Evolutionary conservation across 2,797 vertebrate genomes (phyloP).

Genomic region (Tapera naevia): DNA sequence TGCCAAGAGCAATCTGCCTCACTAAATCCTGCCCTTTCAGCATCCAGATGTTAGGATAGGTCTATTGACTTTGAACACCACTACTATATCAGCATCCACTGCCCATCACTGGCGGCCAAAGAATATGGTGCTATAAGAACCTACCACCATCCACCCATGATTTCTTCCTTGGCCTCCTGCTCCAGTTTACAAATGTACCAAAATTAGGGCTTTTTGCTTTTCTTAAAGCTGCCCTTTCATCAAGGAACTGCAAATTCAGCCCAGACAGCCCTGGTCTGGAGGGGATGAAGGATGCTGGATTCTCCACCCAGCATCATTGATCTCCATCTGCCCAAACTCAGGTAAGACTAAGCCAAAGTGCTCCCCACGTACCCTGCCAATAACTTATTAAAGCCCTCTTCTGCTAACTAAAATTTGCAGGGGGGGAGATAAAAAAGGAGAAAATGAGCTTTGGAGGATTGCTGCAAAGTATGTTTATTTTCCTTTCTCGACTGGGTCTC

Average conservation of each 20-base stretch:
- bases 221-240: neutral
- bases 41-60: neutral
- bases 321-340: neutral
- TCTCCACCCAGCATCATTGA: neutral
- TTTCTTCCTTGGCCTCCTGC: neutral
- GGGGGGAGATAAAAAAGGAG: neutral
- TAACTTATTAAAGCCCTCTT: conserved; percentile 26
- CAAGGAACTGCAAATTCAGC: neutral
- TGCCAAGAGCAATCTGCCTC: neutral
- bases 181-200: neutral
- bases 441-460: conserved; percentile 42
- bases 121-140: neutral
- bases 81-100: neutral
- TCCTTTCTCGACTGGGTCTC: conserved; percentile 64
- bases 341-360: fast-evolving
- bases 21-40: neutral
- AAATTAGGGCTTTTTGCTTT: neutral
- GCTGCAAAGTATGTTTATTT: conserved; percentile 38
- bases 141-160: neutral
- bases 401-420: neutral
- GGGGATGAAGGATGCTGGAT: neutral
- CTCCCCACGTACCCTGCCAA: neutral
- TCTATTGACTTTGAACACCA: neutral
- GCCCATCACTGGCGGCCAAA: neutral
- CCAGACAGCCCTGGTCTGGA: neutral